Percentiles rank a stretch among this genome's conserved stretches.
phyloP scores from a whole-genome alignment of 2,113 vertebrate species.

The Hiodon tergisus region DNA sequence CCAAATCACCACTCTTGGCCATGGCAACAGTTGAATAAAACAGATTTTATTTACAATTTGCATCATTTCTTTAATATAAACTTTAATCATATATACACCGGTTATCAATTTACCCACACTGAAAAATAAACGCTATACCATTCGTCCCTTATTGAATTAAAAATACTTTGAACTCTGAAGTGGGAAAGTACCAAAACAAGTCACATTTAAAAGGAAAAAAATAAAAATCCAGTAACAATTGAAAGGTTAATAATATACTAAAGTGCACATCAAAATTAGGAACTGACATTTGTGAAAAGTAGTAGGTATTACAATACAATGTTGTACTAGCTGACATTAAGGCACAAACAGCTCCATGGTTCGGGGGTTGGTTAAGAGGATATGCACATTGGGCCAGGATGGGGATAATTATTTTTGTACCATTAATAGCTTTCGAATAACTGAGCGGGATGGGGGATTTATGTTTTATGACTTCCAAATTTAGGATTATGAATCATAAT shows the following conservation, averaged over 20 bases:
- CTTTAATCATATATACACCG: constrained; percentile 30
- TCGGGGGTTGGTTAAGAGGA: too few relatives aligned
- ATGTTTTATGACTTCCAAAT: too few relatives aligned
- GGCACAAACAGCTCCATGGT: too few relatives aligned
- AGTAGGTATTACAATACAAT: neutral
- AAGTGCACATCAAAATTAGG: constrained; percentile 22
- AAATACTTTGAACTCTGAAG: constrained; percentile 26
- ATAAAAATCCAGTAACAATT: neutral
- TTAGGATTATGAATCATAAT: too few relatives aligned
- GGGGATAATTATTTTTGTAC: too few relatives aligned
- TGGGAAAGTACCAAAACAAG: constrained; percentile 2
- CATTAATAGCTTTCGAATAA: too few relatives aligned
- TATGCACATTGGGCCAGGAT: too few relatives aligned
- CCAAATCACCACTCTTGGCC: constrained; percentile 8
- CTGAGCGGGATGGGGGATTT: too few relatives aligned
- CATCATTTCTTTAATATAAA: constrained; percentile 25
- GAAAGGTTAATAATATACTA: constrained; percentile 14
- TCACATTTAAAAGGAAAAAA: constrained; percentile 9
- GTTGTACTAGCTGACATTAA: neutral
- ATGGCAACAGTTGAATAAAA: constrained; percentile 32
- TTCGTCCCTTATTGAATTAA: constrained; percentile 34
- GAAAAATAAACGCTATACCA: constrained; percentile 29
- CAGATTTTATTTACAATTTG: constrained; percentile 43
- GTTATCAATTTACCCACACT: constrained; percentile 28
- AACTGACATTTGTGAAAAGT: neutral